Conservation (phyloP, 2,113 vertebrate species). For the Tor tambroides region DNA sequence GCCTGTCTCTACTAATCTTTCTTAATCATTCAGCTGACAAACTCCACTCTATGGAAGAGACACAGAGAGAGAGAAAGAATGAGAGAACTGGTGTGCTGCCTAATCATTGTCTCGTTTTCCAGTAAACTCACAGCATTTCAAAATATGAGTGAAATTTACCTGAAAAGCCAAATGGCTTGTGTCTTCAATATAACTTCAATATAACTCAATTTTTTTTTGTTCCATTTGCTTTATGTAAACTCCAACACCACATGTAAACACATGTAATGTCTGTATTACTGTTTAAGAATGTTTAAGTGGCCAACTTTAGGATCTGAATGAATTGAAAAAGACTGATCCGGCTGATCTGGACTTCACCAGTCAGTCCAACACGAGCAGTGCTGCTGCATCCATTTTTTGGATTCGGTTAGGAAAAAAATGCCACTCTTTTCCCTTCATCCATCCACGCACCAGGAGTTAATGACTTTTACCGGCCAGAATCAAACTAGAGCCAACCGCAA, state of each 20-base stretch:
- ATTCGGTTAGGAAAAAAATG: not conserved
- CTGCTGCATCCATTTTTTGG: not conserved
- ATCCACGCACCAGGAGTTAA: too few species aligned
- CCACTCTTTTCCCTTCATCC: not conserved
- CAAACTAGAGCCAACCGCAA: too few species aligned
- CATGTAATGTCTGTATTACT: too few species aligned
- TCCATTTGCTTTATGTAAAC: too few species aligned
- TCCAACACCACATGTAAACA: too few species aligned
- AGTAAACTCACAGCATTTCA: not conserved
- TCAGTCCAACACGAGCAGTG: not conserved
- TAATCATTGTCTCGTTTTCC: not conserved
- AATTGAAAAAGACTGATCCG: not conserved
- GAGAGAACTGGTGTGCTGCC: not conserved
- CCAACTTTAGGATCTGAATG: not conserved
- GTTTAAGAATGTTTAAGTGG: too few species aligned
- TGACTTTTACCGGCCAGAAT: too few species aligned
- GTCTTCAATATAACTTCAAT: too few species aligned
- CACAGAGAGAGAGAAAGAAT: not conserved
- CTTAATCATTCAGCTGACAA: conserved; percentile 25
- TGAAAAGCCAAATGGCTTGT: too few species aligned
- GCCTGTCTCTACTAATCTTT: conserved; percentile 15
- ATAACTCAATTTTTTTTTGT: too few species aligned
- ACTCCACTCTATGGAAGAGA: not conserved
- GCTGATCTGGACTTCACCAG: not conserved
- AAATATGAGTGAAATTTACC: too few species aligned